Percentiles rank a stretch among this genome's conserved stretches.
phyloP scores from a whole-genome alignment of 2,888 invertebrate genomes.

The Druceiella hillmani region DNA sequence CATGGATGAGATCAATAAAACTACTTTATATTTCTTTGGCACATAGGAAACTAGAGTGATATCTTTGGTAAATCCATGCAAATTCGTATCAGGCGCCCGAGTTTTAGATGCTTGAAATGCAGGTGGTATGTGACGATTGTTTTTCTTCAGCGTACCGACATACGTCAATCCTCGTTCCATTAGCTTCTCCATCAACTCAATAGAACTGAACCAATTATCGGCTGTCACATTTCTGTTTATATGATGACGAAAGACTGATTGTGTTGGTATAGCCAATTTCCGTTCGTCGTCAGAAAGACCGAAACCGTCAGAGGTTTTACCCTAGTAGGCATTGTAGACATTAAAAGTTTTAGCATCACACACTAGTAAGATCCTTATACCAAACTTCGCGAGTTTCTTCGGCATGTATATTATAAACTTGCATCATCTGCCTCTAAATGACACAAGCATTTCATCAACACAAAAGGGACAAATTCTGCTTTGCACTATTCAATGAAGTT shows the following conservation, averaged over 20 bases:
- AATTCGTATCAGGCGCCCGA: constrained; percentile 5
- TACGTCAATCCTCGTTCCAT: constrained; percentile 23
- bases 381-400: no score
- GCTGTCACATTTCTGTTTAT: constrained; percentile 27
- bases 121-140: constrained; percentile 22
- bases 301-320: constrained; percentile 27
- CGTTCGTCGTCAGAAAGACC: constrained; percentile 23
- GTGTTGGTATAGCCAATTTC: constrained; percentile 26
- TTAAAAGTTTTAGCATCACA: no score
- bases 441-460: no score
- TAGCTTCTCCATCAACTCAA: constrained; percentile 24
- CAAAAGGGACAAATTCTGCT: no score
- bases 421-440: no score
- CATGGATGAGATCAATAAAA: constrained; percentile 1
- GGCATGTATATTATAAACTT: no score
- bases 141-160: constrained; percentile 24
- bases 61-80: no score
- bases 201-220: constrained; percentile 29
- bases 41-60: no score
- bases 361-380: no score
- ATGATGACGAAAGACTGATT: constrained; percentile 24
- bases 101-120: constrained; percentile 4
- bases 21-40: neutral
- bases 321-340: no score
- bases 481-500: no score